Percentiles rank a stretch among this genome's conserved stretches.
Evolutionary conservation across 2,797 vertebrate genomes (phyloP).

Genomic region (Etheostoma nigrum): DNA sequence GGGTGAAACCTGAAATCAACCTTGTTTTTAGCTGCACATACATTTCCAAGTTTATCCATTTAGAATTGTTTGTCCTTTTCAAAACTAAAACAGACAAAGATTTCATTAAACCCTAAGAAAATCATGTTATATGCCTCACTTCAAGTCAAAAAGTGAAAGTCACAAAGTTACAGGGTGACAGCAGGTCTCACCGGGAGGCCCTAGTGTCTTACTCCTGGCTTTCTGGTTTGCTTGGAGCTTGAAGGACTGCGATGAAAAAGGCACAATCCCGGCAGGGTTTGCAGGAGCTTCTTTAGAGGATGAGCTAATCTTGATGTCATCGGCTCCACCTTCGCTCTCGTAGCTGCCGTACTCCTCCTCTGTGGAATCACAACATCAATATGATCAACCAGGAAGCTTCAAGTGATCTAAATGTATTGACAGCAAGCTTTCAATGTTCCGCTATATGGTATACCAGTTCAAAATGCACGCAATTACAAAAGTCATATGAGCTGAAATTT

Average conservation of each 20-base stretch:
- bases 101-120: neutral
- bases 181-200: constrained; percentile 82
- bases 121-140: neutral
- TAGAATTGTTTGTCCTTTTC: neutral
- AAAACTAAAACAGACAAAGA: neutral
- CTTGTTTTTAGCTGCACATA: neutral
- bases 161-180: neutral
- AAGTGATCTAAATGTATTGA: constrained; percentile 56
- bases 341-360: constrained; percentile 88
- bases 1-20: no score
- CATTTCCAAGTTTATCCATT: neutral
- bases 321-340: constrained; percentile 86
- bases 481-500: neutral
- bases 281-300: constrained; percentile 82
- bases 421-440: constrained; percentile 50
- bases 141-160: neutral
- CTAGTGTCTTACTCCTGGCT: constrained; percentile 90
- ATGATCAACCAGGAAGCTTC: constrained; percentile 55
- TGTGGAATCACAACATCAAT: constrained; percentile 67
- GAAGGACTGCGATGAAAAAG: constrained; percentile 87
- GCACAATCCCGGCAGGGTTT: constrained; percentile 73
- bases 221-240: constrained; percentile 92
- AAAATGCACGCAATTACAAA: neutral
- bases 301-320: constrained; percentile 78
- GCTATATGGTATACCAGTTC: constrained; percentile 11